Percentiles rank a stretch among this genome's conserved stretches.
phyloP scores from a whole-genome alignment of 2,113 vertebrate genomes.

The Lontra canadensis region DNA sequence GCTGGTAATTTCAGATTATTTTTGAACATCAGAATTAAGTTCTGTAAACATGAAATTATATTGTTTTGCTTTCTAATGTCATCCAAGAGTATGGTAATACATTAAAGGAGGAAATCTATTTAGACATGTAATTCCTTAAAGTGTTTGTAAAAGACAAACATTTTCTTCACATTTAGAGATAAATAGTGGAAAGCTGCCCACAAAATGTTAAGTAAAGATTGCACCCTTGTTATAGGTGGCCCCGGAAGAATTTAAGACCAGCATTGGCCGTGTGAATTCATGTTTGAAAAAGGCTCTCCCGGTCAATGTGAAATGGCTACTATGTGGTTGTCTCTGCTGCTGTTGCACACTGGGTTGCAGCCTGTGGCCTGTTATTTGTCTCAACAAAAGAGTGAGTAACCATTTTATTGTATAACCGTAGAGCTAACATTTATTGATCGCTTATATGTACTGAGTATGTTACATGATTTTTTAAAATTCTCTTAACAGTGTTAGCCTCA shows the following conservation, averaged over 20 bases:
- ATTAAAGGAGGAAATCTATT: background rate
- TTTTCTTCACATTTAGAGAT: constrained; percentile 47
- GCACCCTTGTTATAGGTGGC: constrained; percentile 90
- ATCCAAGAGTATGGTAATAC: background rate
- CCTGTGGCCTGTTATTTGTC: constrained; percentile 99
- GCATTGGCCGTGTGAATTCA: constrained; percentile 94
- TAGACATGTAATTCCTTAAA: constrained; percentile 49
- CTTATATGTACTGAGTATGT: background rate
- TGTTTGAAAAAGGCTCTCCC: constrained; percentile 98
- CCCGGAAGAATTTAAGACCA: constrained; percentile 99
- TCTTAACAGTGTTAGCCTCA: constrained; percentile 11
- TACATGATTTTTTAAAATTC: constrained; percentile 33
- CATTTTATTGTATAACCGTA: constrained; percentile 42
- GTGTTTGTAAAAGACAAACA: background rate
- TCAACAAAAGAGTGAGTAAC: constrained; percentile 97
- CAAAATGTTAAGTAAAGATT: constrained; percentile 70
- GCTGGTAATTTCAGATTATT: constrained; percentile 38
- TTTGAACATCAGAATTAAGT: constrained; percentile 29
- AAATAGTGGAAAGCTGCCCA: background rate
- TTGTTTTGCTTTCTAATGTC: constrained; percentile 39
- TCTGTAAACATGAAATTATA: constrained; percentile 35
- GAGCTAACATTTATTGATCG: constrained; percentile 10
- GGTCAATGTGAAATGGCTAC: constrained; percentile 97
- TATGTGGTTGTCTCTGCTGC: constrained; percentile 98
- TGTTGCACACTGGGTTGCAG: constrained; percentile 99